phyloP scores from a whole-genome alignment of 1,140 invertebrate species.

The Agrypnia vestita region DNA sequence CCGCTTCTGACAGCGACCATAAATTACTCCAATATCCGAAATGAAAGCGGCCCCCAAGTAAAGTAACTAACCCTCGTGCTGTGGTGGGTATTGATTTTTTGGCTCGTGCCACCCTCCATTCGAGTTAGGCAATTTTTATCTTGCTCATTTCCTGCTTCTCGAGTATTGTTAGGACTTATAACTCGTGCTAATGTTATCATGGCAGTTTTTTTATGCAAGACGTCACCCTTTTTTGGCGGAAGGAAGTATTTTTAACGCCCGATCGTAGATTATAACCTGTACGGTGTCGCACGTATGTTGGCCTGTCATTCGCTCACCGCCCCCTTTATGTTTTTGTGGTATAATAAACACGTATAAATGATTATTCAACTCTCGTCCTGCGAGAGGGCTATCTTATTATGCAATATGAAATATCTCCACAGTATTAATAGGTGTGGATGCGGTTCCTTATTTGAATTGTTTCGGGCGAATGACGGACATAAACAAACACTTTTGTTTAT shows the following conservation, averaged over 20 bases:
- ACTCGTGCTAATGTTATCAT: not conserved
- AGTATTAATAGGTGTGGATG: not conserved
- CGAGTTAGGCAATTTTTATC: slow-evolving; percentile 10
- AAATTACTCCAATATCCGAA: not conserved
- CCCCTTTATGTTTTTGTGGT: slow-evolving; percentile 35
- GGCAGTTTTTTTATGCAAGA: not conserved
- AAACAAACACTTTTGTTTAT: slow-evolving; percentile 16
- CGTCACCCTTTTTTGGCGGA: not conserved
- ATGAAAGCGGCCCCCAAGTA: not conserved
- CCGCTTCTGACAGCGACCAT: not conserved
- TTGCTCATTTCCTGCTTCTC: slow-evolving; percentile 12
- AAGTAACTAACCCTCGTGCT: slow-evolving; percentile 6
- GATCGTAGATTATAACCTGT: not conserved
- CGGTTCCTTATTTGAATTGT: slow-evolving; percentile 5
- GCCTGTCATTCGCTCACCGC: slow-evolving; percentile 21
- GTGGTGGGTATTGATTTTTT: slow-evolving; percentile 37
- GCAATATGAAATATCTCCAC: not conserved
- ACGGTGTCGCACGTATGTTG: not conserved
- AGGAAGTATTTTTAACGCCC: not conserved
- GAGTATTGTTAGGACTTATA: not conserved
- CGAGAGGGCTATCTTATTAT: slow-evolving; percentile 4
- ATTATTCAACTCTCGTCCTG: not conserved
- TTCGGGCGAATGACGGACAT: not conserved
- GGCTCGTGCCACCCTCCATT: slow-evolving; percentile 11
- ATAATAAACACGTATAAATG: slow-evolving; percentile 19